Evolutionary conservation across 1,140 invertebrate species (phyloP).

Genomic region (Chironomus tepperi): DNA sequence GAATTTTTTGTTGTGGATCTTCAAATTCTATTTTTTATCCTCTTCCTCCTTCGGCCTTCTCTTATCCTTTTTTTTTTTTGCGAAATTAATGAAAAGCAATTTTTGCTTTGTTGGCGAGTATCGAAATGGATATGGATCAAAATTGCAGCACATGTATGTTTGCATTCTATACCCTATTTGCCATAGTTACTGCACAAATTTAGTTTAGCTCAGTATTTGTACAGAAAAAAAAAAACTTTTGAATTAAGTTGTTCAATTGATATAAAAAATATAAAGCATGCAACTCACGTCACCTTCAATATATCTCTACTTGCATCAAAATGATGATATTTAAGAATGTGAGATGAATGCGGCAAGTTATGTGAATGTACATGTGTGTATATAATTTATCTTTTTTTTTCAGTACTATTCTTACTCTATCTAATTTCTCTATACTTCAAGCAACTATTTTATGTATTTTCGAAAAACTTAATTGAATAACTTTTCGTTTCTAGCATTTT

Average conservation of each 20-base stretch:
- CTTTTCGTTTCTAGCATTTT: conserved; percentile 20
- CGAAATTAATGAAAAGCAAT: background rate
- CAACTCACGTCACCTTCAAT: conserved; percentile 1
- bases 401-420: no score
- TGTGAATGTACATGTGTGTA: background rate
- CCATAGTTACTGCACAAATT: background rate
- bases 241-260: conserved; percentile 1
- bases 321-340: conserved; percentile 14
- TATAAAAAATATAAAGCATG: background rate
- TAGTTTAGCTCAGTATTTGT: background rate
- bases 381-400: background rate
- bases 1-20: no score
- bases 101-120: background rate
- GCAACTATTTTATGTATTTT: conserved; percentile 6
- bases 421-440: no score
- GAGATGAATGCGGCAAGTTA: background rate
- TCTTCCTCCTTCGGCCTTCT: background rate
- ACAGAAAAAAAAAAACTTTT: background rate
- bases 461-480: conserved; percentile 23
- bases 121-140: background rate
- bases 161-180: no score
- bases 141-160: background rate
- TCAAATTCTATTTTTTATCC: no score
- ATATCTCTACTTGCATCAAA: conserved; percentile 13
- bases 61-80: background rate